A percentile compares a stretch with the other conserved stretches of the same genome.
Conservation (phyloP, 2,888 invertebrate species). For the Erebia palarica region DNA sequence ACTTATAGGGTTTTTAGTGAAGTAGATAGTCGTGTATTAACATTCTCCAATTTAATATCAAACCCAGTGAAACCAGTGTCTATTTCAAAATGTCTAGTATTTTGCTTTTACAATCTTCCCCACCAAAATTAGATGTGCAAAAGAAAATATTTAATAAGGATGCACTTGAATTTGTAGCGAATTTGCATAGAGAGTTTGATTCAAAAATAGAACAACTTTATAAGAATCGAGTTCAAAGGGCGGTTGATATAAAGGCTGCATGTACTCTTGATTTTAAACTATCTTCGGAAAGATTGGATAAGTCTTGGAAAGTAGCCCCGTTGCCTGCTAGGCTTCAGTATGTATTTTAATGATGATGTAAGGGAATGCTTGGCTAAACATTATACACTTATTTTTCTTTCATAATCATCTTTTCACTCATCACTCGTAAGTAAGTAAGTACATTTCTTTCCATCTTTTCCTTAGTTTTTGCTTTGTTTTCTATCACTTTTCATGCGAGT, state of each 20-base stretch:
- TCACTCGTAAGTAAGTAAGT: constrained; percentile 14
- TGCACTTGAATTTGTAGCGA: constrained; percentile 81
- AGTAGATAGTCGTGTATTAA: not conserved
- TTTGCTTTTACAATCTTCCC: constrained; percentile 74
- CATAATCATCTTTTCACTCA: not conserved
- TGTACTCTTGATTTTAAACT: constrained; percentile 66
- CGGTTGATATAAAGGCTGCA: constrained; percentile 54
- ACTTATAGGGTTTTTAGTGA: not conserved
- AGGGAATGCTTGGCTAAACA: constrained; percentile 25
- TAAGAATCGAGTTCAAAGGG: constrained; percentile 63
- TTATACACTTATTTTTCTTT: not conserved
- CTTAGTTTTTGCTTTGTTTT: not conserved
- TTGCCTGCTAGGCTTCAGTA: constrained; percentile 80
- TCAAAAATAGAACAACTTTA: constrained; percentile 72
- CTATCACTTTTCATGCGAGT: not conserved
- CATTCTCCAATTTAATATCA: not conserved
- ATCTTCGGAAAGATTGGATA: constrained; percentile 66
- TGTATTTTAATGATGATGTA: constrained; percentile 45
- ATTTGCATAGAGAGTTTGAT: constrained; percentile 78
- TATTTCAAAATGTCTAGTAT: constrained; percentile 48
- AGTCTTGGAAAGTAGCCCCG: constrained; percentile 83
- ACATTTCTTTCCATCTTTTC: not conserved
- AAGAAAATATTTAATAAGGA: constrained; percentile 79
- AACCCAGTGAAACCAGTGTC: constrained; percentile 1
- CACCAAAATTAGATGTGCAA: constrained; percentile 79